phyloP scores from a whole-genome alignment of 2,113 vertebrate species.

The Ursus arctos region DNA sequence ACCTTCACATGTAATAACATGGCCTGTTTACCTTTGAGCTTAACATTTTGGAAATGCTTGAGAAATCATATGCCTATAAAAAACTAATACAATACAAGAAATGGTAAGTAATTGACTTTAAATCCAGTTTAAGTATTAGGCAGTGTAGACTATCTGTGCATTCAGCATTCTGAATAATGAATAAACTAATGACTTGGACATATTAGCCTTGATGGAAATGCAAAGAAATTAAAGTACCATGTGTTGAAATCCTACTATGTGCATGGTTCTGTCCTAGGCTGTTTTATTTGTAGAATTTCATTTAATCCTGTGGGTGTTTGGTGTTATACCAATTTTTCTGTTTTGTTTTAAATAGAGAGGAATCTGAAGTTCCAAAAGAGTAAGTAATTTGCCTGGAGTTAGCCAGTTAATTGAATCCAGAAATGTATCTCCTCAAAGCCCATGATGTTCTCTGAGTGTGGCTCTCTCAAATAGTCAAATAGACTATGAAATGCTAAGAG shows the following conservation, averaged over 20 bases:
- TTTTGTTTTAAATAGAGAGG: slow-evolving; percentile 58
- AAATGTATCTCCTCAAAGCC: background rate
- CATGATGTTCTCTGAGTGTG: background rate
- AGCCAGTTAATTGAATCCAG: slow-evolving; percentile 47
- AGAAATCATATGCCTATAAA: background rate
- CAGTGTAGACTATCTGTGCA: background rate
- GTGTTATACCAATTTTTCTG: slow-evolving; percentile 9
- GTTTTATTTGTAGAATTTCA: background rate
- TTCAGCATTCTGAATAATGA: slow-evolving; percentile 43
- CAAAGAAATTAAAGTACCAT: slow-evolving; percentile 36
- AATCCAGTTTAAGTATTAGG: slow-evolving; percentile 4
- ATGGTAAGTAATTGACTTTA: slow-evolving; percentile 21
- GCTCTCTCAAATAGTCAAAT: background rate
- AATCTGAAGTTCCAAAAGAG: slow-evolving; percentile 32
- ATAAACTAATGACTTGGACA: background rate
- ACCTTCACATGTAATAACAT: slow-evolving; percentile 27
- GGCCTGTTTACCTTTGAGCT: slow-evolving; percentile 38
- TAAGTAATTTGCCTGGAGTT: slow-evolving; percentile 57
- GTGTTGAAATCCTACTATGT: slow-evolving; percentile 21
- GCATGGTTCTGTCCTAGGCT: background rate
- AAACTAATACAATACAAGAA: background rate
- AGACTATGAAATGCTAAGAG: background rate
- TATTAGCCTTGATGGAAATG: slow-evolving; percentile 17
- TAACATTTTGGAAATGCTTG: slow-evolving; percentile 32
- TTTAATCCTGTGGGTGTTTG: slow-evolving; percentile 16